Base-by-base conservation (phyloP, 2,113 vertebrate genomes). In the Varanus salvator region DNA sequence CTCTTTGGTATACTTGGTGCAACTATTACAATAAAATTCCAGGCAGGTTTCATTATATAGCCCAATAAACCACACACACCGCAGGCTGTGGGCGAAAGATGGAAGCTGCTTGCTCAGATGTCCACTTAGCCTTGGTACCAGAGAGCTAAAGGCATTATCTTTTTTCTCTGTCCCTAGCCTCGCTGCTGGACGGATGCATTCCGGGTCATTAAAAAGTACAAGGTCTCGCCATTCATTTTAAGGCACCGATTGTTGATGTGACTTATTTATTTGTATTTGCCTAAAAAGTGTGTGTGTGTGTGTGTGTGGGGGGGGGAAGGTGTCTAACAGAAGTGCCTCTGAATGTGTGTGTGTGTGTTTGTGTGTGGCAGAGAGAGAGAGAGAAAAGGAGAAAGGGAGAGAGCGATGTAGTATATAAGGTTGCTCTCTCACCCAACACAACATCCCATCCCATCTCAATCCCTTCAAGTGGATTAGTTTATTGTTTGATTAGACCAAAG, bases 401-500 rank as follows among this genome's bases (percentile, higher is more conserved):
- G 60, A 68, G 14, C 44, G 11, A 57, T 83, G 31, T 48, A 68
- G 6, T 54, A 54, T 52, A 68, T 78, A 60, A 7, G 86, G 4
- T 85, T 90, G 89, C 86, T 90, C 93, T 81, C 69, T 85, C 19
- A 69, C 88, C 31, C 87, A 3, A 23, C 23, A 9, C 93, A 52
- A 50, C 89, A 91, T 25, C 88, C 84, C 93, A n/a, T 80, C 94
- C 78, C 91, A 90, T 90, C 89, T 77, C 95, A 92, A 86, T 93
- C 88, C 92, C 91, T 92, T 95, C 96, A 92, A 95, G 96, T 96
- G 96, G 94, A 96, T 97, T 94, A 95, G 90, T 96, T 96, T 92
- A 95, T 96, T 95, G 94, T 97, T 86, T 92, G 95, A 94, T 90
- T 90, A 93, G 92, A 82, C 69, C 95, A 68, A 95, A 97, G 97